A percentile compares a stretch with the other conserved stretches of the same genome.
These are phyloP conservation scores for Dendrolimus houi DNA, from an alignment of 2,888 invertebrate species.

Conservation along the genomic window DNA sequence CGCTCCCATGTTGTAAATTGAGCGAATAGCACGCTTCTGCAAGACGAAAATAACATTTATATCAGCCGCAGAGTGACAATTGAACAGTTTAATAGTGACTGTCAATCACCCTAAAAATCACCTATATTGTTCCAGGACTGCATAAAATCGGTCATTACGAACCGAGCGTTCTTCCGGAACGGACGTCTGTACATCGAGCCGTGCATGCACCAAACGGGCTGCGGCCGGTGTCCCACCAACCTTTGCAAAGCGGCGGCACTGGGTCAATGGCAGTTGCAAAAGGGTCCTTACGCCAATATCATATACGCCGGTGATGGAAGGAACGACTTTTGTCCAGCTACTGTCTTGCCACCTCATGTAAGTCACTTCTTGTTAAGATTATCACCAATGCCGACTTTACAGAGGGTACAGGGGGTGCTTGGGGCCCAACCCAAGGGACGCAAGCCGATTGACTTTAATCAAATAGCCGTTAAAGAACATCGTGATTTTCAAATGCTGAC, in stretches of 20 bases:
- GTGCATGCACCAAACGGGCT: constrained; percentile 48
- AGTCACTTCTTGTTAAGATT: constrained; percentile 16
- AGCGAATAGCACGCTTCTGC: too few relatives aligned
- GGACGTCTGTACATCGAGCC: constrained; percentile 59
- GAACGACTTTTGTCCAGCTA: constrained; percentile 58
- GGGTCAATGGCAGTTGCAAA: constrained; percentile 34
- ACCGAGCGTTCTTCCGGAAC: constrained; percentile 51
- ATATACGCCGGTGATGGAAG: constrained; percentile 57
- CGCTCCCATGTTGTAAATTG: too few relatives aligned
- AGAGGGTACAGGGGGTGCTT: neutral
- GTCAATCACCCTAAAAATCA: too few relatives aligned
- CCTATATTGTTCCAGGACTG: constrained; percentile 35
- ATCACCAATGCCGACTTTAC: neutral
- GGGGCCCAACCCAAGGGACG: neutral
- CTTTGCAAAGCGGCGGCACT: constrained; percentile 61
- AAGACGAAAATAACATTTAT: too few relatives aligned
- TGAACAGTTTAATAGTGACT: too few relatives aligned
- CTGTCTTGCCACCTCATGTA: constrained; percentile 40
- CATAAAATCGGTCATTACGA: constrained; percentile 48
- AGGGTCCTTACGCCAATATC: constrained; percentile 22
- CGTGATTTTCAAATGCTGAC: too few relatives aligned
- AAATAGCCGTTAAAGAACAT: too few relatives aligned
- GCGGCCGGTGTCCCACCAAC: constrained; percentile 50
- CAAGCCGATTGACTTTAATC: too few relatives aligned
- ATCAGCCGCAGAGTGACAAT: too few relatives aligned